Evolutionary conservation across 2,888 invertebrate genomes (phyloP), one percentile per base, ranked within the genome.

Genomic region (Andrena haemorrhoa): DNA sequence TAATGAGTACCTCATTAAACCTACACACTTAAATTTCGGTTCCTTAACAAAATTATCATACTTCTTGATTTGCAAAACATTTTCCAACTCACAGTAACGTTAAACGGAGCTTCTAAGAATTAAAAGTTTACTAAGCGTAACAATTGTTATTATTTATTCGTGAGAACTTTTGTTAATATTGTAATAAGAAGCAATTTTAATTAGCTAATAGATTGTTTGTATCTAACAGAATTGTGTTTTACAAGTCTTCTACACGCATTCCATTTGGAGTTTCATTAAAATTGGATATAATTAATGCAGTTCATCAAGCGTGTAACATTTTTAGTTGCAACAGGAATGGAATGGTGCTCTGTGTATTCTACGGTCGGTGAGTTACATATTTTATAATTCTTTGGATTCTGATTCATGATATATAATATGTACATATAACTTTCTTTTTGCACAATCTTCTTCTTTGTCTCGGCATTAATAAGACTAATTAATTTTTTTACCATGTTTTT

Each of bases 341-440:
- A 63, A 72, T 53, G 51, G 29, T 41, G 23, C 64, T 41, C 41
- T 73, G 61, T 53, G 35, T 64, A 64, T 41, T 53, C 70, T 71
- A 60, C 70, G 70, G 60, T 53, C 51, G 64, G 35, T 73, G 41
- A 73, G 53, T 73, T 29, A 33, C 49, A 63, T 51, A 73, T 64
- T 64, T 73, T 64, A 33, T 41, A 56, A 23, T 10, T 23, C 29
- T 33, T n/a, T 53, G 29, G 35, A 60, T 71, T 49, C 26, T 60
- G 7, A 6, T 26, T 63, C n/a, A 53, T 20, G 8, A 53, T 53
- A 20, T 8, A 2, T 23, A 23, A 10, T 12, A 12, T 41, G 12
- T 41, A 12, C 12, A 41, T 41, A 41, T 41, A 12, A 10, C 35
- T 35, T 35, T 2, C 35, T 35, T 35, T 41, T 41, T 41, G 35